phyloP scores from a whole-genome alignment of 2,113 vertebrate genomes.

The Bettongia penicillata region DNA sequence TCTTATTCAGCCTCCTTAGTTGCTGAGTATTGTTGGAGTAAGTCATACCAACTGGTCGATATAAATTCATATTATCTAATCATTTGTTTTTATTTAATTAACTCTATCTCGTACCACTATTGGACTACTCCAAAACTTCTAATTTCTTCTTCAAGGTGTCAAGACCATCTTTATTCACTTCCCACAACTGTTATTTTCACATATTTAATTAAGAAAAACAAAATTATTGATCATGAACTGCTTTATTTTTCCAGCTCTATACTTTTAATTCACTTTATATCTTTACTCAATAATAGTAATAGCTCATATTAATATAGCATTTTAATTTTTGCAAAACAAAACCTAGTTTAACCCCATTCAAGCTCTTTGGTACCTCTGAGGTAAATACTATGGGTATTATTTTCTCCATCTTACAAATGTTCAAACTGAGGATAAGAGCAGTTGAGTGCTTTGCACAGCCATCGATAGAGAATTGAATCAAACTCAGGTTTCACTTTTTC shows the following conservation, averaged over 20 bases:
- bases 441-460: background rate
- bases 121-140: background rate
- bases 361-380: background rate
- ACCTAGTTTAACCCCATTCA: background rate
- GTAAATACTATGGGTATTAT: background rate
- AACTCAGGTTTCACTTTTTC: background rate
- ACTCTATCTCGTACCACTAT: background rate
- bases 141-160: background rate
- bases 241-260: background rate
- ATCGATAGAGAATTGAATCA: background rate
- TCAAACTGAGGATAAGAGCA: background rate
- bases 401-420: background rate
- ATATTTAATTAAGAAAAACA: background rate
- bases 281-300: background rate
- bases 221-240: background rate
- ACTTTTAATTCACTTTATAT: background rate
- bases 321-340: background rate
- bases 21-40: background rate
- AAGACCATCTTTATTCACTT: background rate
- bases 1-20: background rate
- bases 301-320: background rate
- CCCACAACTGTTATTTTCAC: background rate
- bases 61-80: background rate
- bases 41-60: background rate
- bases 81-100: background rate